Evolutionary conservation across 2,113 vertebrate species (phyloP).

Genomic region (Mormyrus iriodes): DNA sequence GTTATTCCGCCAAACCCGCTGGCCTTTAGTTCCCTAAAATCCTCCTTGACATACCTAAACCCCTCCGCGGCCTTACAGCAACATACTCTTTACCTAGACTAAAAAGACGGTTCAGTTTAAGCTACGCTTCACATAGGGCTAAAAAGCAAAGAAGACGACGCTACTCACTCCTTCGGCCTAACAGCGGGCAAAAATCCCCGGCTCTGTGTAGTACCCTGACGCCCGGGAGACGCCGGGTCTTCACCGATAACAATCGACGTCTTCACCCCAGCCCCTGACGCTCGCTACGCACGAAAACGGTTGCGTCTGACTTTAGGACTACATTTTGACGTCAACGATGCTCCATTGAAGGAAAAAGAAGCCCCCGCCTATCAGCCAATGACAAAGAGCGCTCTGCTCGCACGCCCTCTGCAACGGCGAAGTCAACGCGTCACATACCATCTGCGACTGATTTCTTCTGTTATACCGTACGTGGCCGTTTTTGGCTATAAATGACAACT

Average conservation of each 20-base stretch:
- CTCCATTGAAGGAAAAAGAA: neutral
- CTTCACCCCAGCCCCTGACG: neutral
- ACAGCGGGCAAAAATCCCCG: neutral
- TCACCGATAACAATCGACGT: neutral
- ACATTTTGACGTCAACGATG: constrained; percentile 7
- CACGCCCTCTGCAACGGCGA: neutral
- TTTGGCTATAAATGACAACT: neutral
- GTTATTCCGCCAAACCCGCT: neutral
- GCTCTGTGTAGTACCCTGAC: neutral
- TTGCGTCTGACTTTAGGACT: neutral
- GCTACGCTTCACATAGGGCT: neutral
- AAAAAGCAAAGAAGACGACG: neutral
- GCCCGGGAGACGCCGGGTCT: neutral
- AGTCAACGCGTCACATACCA: neutral
- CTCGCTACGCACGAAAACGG: neutral
- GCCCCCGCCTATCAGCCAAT: constrained; percentile 3
- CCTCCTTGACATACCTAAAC: neutral
- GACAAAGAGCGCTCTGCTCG: neutral
- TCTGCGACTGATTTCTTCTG: neutral
- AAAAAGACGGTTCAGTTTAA: neutral
- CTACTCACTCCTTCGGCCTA: constrained; percentile 13
- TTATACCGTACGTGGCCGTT: neutral
- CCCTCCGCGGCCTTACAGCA: neutral
- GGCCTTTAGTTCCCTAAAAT: neutral
- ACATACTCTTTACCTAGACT: neutral